Conservation (phyloP, 2,888 invertebrate species). For the Lathronympha strigana region DNA sequence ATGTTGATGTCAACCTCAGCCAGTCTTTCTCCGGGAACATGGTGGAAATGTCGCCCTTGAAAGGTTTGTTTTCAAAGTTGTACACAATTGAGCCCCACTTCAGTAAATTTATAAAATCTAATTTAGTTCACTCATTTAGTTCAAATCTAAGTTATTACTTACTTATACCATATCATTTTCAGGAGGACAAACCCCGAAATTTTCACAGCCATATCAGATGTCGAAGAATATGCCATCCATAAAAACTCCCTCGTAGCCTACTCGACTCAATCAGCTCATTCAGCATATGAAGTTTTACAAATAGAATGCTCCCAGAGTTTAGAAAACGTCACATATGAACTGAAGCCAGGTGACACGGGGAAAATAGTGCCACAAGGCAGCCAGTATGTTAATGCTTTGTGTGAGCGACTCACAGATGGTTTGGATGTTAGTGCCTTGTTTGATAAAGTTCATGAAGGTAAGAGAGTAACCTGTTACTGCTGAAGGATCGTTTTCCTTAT, state of each 20-base stretch:
- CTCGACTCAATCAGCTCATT: conserved; percentile 66
- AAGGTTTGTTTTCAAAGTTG: too few relatives aligned
- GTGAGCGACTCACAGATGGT: conserved; percentile 68
- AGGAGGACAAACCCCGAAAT: conserved; percentile 65
- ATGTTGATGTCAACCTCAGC: too few relatives aligned
- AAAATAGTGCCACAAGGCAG: conserved; percentile 67
- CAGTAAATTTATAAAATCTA: too few relatives aligned
- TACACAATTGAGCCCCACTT: too few relatives aligned
- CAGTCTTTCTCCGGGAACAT: too few relatives aligned
- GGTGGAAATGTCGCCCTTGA: too few relatives aligned
- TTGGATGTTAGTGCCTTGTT: conserved; percentile 73
- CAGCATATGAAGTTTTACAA: conserved; percentile 74
- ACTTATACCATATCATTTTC: too few relatives aligned
- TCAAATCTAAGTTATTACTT: too few relatives aligned
- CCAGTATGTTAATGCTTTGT: conserved; percentile 73
- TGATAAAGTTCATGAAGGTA: conserved; percentile 79
- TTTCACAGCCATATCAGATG: conserved; percentile 56
- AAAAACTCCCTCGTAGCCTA: conserved; percentile 74
- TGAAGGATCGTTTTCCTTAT: too few relatives aligned
- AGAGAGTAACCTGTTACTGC: too few relatives aligned
- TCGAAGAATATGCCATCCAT: conserved; percentile 68
- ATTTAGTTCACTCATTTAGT: too few relatives aligned
- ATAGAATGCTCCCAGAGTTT: conserved; percentile 70
- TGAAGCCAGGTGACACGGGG: conserved; percentile 65
- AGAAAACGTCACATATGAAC: conserved; percentile 65